Conservation (phyloP, 2,113 vertebrate species). For the Zosterops japonicus region DNA sequence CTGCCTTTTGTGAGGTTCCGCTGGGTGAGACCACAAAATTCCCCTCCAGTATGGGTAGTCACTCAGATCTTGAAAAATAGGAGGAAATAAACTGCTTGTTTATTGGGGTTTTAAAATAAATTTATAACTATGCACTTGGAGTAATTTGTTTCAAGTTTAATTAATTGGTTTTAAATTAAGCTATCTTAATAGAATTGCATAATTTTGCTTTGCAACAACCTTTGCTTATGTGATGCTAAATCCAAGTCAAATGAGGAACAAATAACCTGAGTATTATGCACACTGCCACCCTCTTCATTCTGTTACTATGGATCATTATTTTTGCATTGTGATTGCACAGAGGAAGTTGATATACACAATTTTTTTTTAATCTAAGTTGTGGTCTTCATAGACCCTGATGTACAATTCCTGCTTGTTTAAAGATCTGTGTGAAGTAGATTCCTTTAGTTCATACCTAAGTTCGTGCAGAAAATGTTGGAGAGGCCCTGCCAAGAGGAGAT, state of each 20-base stretch:
- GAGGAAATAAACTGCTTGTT: background rate
- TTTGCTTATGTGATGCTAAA: background rate
- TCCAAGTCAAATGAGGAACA: background rate
- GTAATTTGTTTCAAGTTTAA: background rate
- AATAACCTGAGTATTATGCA: fast-evolving
- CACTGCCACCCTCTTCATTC: background rate
- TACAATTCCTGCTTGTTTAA: background rate
- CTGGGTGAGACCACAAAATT: background rate
- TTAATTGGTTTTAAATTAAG: background rate
- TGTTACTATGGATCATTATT: background rate
- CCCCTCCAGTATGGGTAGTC: background rate
- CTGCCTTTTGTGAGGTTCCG: fast-evolving
- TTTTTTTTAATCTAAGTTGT: background rate
- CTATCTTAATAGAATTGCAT: background rate
- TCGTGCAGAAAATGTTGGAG: background rate
- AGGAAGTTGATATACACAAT: background rate
- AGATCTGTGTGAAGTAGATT: background rate
- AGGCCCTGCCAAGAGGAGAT: background rate
- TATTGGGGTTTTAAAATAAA: background rate
- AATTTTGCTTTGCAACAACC: background rate
- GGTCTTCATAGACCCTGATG: background rate
- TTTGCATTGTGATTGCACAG: background rate
- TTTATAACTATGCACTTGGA: background rate
- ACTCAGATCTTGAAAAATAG: background rate
- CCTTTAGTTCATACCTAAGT: background rate